Percentiles rank a stretch among this genome's conserved stretches.
These are phyloP conservation scores for Pseudoips prasinana DNA, from an alignment of 2,888 invertebrate genomes.

Conservation along the genomic window DNA sequence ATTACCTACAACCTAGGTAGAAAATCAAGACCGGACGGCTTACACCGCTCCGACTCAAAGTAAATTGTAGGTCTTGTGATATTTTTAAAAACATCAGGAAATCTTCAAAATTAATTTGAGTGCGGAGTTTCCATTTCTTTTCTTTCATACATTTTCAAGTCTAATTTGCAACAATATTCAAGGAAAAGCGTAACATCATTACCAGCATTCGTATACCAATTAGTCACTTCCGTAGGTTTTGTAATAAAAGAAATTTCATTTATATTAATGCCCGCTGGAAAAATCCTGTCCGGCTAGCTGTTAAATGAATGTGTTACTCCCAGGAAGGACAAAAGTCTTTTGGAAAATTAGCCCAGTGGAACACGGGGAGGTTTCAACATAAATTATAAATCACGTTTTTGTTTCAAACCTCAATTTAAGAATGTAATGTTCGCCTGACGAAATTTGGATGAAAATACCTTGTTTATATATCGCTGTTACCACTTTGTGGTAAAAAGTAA, in stretches of 20 bases:
- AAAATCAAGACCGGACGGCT: too few relatives aligned
- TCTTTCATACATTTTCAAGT: constrained; percentile 3
- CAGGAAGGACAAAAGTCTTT: constrained; percentile 48
- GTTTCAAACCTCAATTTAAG: constrained; percentile 33
- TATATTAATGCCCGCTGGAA: constrained; percentile 47
- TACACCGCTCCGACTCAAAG: too few relatives aligned
- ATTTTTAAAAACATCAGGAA: constrained; percentile 1
- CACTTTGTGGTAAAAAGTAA: constrained; percentile 26
- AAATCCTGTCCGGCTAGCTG: constrained; percentile 40
- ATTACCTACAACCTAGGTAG: too few relatives aligned
- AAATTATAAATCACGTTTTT: constrained; percentile 63
- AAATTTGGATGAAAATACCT: constrained; percentile 35
- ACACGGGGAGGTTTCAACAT: constrained; percentile 42
- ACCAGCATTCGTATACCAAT: constrained; percentile 46
- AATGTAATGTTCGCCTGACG: constrained; percentile 28
- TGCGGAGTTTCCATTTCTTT: constrained; percentile 1
- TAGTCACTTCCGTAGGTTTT: constrained; percentile 45
- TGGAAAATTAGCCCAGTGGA: constrained; percentile 54
- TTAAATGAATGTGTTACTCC: constrained; percentile 49
- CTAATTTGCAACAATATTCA: constrained; percentile 8
- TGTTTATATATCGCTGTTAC: constrained; percentile 28
- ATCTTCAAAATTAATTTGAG: constrained; percentile 3
- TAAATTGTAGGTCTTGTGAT: too few relatives aligned
- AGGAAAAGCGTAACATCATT: constrained; percentile 33
- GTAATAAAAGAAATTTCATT: constrained; percentile 45